Conservation (phyloP, 2,113 vertebrate genomes). For the Syrrhaptes paradoxus region DNA sequence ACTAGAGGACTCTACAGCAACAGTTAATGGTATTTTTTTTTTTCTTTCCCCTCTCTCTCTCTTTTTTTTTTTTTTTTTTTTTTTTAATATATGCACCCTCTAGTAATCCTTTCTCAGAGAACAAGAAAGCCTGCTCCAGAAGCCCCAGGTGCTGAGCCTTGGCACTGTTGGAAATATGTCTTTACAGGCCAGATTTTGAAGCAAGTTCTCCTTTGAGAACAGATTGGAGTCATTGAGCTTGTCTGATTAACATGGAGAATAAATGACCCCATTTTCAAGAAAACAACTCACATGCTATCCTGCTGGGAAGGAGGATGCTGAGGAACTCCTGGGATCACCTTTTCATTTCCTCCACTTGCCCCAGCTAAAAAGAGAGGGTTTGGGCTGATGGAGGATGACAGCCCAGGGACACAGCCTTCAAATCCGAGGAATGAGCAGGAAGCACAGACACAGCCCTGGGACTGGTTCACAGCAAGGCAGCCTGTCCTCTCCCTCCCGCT, state of each 20-base stretch:
- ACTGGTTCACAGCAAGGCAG: background rate
- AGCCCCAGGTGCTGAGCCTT: background rate
- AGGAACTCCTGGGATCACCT: background rate
- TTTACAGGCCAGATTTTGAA: background rate
- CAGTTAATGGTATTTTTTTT: background rate
- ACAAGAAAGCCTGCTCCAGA: background rate
- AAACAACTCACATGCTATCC: background rate
- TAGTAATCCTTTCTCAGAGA: background rate
- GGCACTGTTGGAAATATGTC: background rate
- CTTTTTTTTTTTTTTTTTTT: too few relatives aligned
- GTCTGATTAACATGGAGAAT: background rate
- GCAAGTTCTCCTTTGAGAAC: background rate
- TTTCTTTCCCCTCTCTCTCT: rapidly evolving
- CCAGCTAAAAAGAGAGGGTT: background rate
- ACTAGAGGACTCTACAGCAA: constrained; percentile 65
- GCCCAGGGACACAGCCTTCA: background rate
- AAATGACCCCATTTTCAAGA: background rate
- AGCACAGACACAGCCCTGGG: background rate
- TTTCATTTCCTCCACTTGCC: background rate
- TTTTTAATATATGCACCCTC: background rate
- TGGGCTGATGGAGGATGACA: background rate
- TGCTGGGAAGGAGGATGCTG: background rate
- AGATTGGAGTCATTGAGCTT: background rate
- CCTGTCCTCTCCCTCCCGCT: background rate
- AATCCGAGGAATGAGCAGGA: background rate